Percentiles rank a stretch among this genome's conserved stretches.
These are phyloP conservation scores for Pseudolaguvia tuberculata DNA, from an alignment of 2,113 vertebrate genomes.

Conservation along the genomic window DNA sequence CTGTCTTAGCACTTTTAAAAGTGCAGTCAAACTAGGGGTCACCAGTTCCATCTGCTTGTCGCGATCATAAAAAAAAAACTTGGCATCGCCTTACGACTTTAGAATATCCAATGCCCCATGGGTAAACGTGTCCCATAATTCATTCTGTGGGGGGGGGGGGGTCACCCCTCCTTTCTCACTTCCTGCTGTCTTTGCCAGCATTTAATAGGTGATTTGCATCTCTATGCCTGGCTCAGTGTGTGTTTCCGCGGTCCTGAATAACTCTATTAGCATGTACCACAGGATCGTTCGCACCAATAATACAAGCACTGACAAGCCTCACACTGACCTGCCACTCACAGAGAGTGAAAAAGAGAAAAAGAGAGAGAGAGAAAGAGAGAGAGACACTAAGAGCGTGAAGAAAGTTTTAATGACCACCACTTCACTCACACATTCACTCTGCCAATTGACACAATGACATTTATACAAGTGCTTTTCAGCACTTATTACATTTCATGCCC, in stretches of 20 bases:
- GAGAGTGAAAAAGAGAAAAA: constrained; percentile 14
- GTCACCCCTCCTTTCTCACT: constrained; percentile 1
- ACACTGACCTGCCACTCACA: constrained; percentile 52
- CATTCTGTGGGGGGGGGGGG: constrained; percentile 1
- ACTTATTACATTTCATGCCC: not conserved
- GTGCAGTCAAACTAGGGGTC: not conserved
- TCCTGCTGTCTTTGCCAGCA: constrained; percentile 23
- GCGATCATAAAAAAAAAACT: not conserved
- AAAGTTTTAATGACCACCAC: not conserved
- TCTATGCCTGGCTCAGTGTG: constrained; percentile 30
- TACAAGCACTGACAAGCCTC: constrained; percentile 46
- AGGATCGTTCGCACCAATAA: constrained; percentile 47
- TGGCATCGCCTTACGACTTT: constrained; percentile 10
- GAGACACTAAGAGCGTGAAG: constrained; percentile 2
- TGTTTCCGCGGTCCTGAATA: constrained; percentile 31
- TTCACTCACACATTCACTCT: not conserved
- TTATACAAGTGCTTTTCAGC: not conserved
- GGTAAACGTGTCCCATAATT: constrained; percentile 28
- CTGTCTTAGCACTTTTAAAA: constrained; percentile 5
- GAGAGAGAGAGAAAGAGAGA: constrained; percentile 30
- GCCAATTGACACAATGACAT: not conserved
- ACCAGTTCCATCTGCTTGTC: not conserved
- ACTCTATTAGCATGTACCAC: constrained; percentile 48
- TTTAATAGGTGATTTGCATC: constrained; percentile 44
- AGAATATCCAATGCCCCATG: constrained; percentile 18